Percentiles rank a stretch among this genome's conserved stretches.
phyloP scores from a whole-genome alignment of 2,888 invertebrate species.

The Andrena hattorfiana region DNA sequence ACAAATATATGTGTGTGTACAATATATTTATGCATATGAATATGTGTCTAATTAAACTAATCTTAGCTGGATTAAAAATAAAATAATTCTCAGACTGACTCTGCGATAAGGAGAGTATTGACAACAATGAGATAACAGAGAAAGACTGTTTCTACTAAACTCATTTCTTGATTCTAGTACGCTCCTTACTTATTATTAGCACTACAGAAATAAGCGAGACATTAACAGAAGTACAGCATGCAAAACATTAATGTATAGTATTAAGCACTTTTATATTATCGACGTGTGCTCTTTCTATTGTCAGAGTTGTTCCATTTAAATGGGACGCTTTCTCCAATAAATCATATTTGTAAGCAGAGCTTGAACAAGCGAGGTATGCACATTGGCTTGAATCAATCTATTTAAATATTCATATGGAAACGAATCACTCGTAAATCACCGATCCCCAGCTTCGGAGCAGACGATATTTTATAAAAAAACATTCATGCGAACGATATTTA shows the following conservation, averaged over 20 bases:
- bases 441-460: too few species aligned
- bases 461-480: slow-evolving; percentile 1
- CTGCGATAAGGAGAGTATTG: slow-evolving; percentile 69
- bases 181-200: slow-evolving; percentile 61
- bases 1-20: slow-evolving; percentile 29
- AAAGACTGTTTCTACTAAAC: slow-evolving; percentile 63
- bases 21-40: slow-evolving; percentile 52
- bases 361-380: slow-evolving; percentile 47
- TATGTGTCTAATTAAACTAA: slow-evolving; percentile 49
- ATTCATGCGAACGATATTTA: slow-evolving; percentile 56
- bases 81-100: slow-evolving; percentile 54
- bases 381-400: slow-evolving; percentile 19
- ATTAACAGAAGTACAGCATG: slow-evolving; percentile 64
- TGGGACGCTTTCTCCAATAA: not conserved
- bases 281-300: slow-evolving; percentile 24
- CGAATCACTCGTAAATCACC: too few species aligned
- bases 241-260: slow-evolving; percentile 56
- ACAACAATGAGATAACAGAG: slow-evolving; percentile 63
- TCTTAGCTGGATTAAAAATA: slow-evolving; percentile 56
- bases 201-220: slow-evolving; percentile 64
- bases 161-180: slow-evolving; percentile 66
- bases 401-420: too few species aligned
- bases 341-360: slow-evolving; percentile 47
- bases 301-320: slow-evolving; percentile 18
- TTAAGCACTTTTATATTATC: slow-evolving; percentile 51